Evolutionary conservation across 2,113 vertebrate species (phyloP).

Genomic region (Hyla sarda): DNA sequence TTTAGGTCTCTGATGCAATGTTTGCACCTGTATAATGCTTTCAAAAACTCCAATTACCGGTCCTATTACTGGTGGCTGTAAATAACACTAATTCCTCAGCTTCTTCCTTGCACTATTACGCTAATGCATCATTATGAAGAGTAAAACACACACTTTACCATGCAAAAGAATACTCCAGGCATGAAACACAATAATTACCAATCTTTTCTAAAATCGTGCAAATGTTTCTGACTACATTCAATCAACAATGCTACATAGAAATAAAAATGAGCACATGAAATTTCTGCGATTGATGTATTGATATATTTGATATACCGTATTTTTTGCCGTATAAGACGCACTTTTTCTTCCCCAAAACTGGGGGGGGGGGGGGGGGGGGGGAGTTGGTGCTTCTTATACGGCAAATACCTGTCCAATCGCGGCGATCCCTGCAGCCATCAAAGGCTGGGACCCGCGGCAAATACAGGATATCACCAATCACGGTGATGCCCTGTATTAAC

Average conservation of each 20-base stretch:
- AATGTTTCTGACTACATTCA: neutral
- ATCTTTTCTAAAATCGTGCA: neutral
- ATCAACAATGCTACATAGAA: neutral
- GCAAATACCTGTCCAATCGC: too few species aligned
- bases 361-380: too few species aligned
- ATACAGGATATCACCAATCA: too few species aligned
- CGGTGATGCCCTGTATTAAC: too few species aligned
- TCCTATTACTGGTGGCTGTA: neutral
- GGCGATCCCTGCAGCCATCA: too few species aligned
- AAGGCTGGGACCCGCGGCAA: too few species aligned
- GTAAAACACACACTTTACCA: constrained; percentile 5
- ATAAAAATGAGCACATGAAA: neutral
- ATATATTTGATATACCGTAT: too few species aligned
- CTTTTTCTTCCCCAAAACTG: too few species aligned
- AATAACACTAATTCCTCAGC: neutral
- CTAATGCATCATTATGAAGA: neutral
- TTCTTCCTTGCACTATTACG: constrained; percentile 10
- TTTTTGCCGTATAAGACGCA: too few species aligned
- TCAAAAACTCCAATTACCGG: neutral
- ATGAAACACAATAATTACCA: constrained; percentile 38
- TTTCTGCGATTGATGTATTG: neutral
- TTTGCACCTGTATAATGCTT: neutral
- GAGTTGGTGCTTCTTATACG: too few species aligned
- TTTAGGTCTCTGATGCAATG: neutral
- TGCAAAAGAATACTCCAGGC: neutral